phyloP scores from a whole-genome alignment of 2,797 vertebrate genomes.

The Arnoldichthys spilopterus region DNA sequence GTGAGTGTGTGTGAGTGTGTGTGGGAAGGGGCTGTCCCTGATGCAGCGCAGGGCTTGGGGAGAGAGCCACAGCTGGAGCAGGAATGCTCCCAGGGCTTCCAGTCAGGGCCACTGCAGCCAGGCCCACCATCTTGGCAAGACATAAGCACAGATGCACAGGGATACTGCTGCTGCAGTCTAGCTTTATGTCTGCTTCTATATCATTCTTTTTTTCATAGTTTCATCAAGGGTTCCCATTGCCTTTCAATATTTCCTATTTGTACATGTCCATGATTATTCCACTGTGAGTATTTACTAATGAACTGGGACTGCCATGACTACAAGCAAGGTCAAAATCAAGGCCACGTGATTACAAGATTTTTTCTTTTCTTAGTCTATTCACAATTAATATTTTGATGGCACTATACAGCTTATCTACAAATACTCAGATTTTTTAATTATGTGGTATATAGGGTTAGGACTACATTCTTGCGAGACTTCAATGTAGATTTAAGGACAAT shows the following conservation, averaged over 20 bases:
- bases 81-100: constrained; percentile 71
- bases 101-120: constrained; percentile 69
- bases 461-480: too few relatives aligned
- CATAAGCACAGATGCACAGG: constrained; percentile 68
- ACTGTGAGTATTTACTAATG: neutral
- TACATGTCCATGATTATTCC: neutral
- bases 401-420: neutral
- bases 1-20: constrained; percentile 36
- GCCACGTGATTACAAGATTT: neutral
- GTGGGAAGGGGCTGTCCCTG: constrained; percentile 52
- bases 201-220: constrained; percentile 6
- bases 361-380: neutral
- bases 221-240: neutral
- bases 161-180: constrained; percentile 62
- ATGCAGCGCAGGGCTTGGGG: constrained; percentile 69
- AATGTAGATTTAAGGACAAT: too few relatives aligned
- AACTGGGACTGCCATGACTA: too few relatives aligned
- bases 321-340: too few relatives aligned
- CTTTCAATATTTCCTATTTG: neutral
- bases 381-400: neutral
- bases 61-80: constrained; percentile 77
- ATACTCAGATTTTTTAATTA: neutral
- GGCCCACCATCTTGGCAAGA: constrained; percentile 68
- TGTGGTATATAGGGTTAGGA: neutral
- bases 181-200: constrained; percentile 23